Evolutionary conservation across 2,888 invertebrate species (phyloP).

Genomic region (Apomyelois bistriatella): DNA sequence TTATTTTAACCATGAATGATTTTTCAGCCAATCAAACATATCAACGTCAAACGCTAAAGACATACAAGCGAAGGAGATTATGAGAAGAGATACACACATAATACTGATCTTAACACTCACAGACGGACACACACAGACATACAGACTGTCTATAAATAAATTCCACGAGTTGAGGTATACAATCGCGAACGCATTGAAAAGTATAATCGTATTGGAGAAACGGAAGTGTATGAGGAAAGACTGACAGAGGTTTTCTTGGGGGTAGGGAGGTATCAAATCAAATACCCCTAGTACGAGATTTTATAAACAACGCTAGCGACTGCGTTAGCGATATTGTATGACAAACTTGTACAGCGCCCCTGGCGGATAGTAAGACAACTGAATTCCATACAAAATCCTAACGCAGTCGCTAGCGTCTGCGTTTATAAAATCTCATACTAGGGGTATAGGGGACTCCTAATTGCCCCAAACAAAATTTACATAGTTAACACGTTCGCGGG

Average conservation of each 20-base stretch:
- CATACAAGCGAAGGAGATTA: slow-evolving; percentile 38
- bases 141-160: slow-evolving; percentile 48
- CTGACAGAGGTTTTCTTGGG: slow-evolving; percentile 44
- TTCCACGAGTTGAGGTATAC: slow-evolving; percentile 60
- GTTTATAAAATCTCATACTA: too few species aligned
- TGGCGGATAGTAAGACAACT: too few species aligned
- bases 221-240: slow-evolving; percentile 63
- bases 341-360: too few species aligned
- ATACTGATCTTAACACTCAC: slow-evolving; percentile 49
- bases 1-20: too few species aligned
- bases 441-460: too few species aligned
- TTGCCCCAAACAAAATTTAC: too few species aligned
- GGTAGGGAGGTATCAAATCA: slow-evolving; percentile 23
- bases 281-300: too few species aligned
- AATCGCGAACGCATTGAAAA: slow-evolving; percentile 59
- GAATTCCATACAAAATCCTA: too few species aligned
- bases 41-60: slow-evolving; percentile 30
- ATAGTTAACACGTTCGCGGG: too few species aligned
- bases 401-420: too few species aligned
- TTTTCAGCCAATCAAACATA: slow-evolving; percentile 56
- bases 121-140: slow-evolving; percentile 40
- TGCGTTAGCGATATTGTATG: too few species aligned
- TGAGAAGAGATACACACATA: slow-evolving; percentile 43
- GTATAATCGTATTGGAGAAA: slow-evolving; percentile 57
- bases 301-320: too few species aligned